A percentile compares a stretch with the other conserved stretches of the same genome.
Evolutionary conservation across 2,888 invertebrate species (phyloP).

Genomic region (Ypsolopha scabrella): DNA sequence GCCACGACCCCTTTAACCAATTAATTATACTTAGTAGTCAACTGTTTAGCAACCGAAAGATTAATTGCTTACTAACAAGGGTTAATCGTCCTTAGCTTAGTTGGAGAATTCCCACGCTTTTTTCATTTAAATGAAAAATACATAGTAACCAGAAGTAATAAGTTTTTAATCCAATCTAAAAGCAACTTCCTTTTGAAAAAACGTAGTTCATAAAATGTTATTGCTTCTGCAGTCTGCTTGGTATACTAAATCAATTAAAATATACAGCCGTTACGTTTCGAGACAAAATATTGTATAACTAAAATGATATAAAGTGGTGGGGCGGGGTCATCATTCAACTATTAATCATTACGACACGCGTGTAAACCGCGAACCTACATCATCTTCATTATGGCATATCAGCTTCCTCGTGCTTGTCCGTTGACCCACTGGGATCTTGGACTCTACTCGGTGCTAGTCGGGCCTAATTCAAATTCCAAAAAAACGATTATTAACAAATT

Average conservation of each 20-base stretch:
- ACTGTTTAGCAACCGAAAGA: constrained; percentile 35
- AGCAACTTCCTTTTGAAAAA: neutral
- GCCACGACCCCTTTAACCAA: constrained; percentile 17
- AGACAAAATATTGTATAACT: constrained; percentile 18
- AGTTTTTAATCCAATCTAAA: neutral
- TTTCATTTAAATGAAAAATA: neutral
- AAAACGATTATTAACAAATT: too few relatives aligned
- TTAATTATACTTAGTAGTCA: constrained; percentile 54
- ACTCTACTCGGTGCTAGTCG: too few relatives aligned
- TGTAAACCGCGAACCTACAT: constrained; percentile 45
- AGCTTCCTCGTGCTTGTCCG: constrained; percentile 5
- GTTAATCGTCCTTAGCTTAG: constrained; percentile 39
- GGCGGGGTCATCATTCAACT: constrained; percentile 32
- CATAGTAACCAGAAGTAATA: neutral
- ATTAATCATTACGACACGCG: constrained; percentile 45
- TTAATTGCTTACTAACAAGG: constrained; percentile 53
- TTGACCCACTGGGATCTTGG: too few relatives aligned
- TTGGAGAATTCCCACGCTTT: neutral
- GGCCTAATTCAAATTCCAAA: too few relatives aligned
- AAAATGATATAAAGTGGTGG: neutral
- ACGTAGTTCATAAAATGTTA: neutral
- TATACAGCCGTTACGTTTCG: constrained; percentile 4
- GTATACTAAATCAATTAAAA: neutral
- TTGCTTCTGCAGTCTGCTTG: neutral
- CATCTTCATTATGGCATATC: constrained; percentile 31